These are phyloP conservation scores for Drosophila aldrichi DNA, from an alignment of 2,888 invertebrate genomes.

Conservation along the genomic window DNA sequence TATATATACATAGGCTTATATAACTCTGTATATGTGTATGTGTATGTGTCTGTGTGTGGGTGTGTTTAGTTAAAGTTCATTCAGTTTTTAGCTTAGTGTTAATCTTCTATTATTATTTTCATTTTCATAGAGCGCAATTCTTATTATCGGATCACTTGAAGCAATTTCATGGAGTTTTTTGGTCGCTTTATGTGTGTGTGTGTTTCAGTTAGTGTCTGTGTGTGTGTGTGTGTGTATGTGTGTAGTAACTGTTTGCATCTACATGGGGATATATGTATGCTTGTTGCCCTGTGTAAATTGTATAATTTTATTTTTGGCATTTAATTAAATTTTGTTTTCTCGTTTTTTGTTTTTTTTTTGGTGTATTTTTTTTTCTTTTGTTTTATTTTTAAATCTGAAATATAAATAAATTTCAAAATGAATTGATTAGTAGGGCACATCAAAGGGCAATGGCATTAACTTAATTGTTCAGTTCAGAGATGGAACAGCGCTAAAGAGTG, in stretches of 20 bases:
- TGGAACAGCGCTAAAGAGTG: conserved; percentile 33
- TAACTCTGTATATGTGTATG: conserved; percentile 36
- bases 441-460: conserved; percentile 52
- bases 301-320: conserved; percentile 36
- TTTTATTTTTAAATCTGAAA: conserved; percentile 64
- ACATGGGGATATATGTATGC: conserved; percentile 17
- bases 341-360: conserved; percentile 24
- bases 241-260: conserved; percentile 49
- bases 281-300: conserved; percentile 50
- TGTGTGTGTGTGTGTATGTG: conserved; percentile 22
- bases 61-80: conserved; percentile 38
- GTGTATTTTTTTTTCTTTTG: conserved; percentile 32
- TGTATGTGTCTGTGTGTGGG: conserved; percentile 8
- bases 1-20: conserved; percentile 62
- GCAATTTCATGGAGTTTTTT: conserved; percentile 69
- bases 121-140: conserved; percentile 60
- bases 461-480: conserved; percentile 44
- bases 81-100: conserved; percentile 54
- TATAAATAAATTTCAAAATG: conserved; percentile 36
- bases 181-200: conserved; percentile 48
- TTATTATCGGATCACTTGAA: conserved; percentile 80
- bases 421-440: conserved; percentile 52
- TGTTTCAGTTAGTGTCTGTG: conserved; percentile 13
- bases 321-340: conserved; percentile 10
- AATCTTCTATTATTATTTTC: conserved; percentile 5